Evolutionary conservation across 1,140 invertebrate species (phyloP), one percentile per base, ranked within the genome.

Genomic region (Heliconius nattereri): DNA sequence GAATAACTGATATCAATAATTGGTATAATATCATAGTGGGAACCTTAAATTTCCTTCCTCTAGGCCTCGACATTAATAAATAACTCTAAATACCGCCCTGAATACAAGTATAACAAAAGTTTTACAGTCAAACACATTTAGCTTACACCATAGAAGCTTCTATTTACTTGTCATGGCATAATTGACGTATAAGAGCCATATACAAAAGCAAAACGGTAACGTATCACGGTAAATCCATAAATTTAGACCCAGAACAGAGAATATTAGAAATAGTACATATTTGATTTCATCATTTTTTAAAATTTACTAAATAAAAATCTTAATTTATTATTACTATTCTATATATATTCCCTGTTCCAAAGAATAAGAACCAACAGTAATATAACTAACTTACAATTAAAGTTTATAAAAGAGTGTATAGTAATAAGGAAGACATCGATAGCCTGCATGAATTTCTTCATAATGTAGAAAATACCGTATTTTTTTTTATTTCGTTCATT

Each of bases 401-500:
- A 87, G 81, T 89, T 89, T 89, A 90, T 90, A 92, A 90, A 92
- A 92, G 89, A 93, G 89, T 91, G 88, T 94, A 94, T 93, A 94
- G 92, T 91, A 92, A 91, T 92, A 90, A 93, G 92, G 92, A 94
- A 94, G 92, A 94, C 91, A 93, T 94, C 86, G 87, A 93, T 94
- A 94, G 92, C 92, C 92, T 94, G 92, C 92, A 93, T 94, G 84
- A 90, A 89, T 92, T 91, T 88, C 85, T 86, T 91, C 82, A 84
- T 81, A 86, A 87, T 89, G 86, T 88, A 91, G 87, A 91, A 88
- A 89, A 90, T 90, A 91, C 81, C 81, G 72, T 85, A 79, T 49
- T 75, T 84, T 72, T 74, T 76, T 26, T 26, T 57, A 26, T 54
- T 80, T 80, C 71, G 20, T 72, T 74, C 52, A 71, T 66, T 70